Evolutionary conservation across 1,140 invertebrate genomes (phyloP).

Genomic region (Drosophila persimilis): DNA sequence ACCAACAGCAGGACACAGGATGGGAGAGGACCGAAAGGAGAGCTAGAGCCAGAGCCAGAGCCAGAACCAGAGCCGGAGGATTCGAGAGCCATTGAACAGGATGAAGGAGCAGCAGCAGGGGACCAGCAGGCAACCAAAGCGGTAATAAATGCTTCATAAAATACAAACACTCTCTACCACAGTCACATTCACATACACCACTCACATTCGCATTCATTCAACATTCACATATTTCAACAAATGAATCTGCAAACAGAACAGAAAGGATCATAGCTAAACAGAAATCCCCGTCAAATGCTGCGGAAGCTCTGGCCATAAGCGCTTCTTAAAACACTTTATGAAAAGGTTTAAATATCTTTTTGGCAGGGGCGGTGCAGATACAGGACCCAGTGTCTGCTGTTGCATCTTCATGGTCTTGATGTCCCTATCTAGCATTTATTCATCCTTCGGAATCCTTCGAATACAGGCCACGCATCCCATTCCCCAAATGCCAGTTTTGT

Average conservation of each 20-base stretch:
- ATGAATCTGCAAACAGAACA: slow-evolving; percentile 18
- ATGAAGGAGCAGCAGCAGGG: neutral
- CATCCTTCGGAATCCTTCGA: too few relatives aligned
- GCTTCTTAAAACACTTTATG: too few relatives aligned
- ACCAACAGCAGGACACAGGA: neutral
- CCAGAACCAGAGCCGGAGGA: too few relatives aligned
- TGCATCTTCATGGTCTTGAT: too few relatives aligned
- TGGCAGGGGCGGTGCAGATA: too few relatives aligned
- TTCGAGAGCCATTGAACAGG: slow-evolving; percentile 18
- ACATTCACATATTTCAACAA: neutral
- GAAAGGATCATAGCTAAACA: neutral
- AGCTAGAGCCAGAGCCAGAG: too few relatives aligned
- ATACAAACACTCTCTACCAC: slow-evolving; percentile 21
- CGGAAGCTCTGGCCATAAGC: too few relatives aligned
- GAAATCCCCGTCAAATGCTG: too few relatives aligned
- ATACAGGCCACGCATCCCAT: too few relatives aligned
- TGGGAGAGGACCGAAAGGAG: too few relatives aligned
- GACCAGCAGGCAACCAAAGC: slow-evolving; percentile 8
- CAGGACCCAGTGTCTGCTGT: neutral
- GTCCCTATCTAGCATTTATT: too few relatives aligned
- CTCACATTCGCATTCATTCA: neutral
- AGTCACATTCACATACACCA: slow-evolving; percentile 10
- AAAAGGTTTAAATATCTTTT: too few relatives aligned
- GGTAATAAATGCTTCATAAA: slow-evolving; percentile 51
- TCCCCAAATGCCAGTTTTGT: slow-evolving; percentile 6